Evolutionary conservation across 2,888 invertebrate species (phyloP), one percentile per base, ranked within the genome.

Genomic region (Quadroppia sp.): DNA sequence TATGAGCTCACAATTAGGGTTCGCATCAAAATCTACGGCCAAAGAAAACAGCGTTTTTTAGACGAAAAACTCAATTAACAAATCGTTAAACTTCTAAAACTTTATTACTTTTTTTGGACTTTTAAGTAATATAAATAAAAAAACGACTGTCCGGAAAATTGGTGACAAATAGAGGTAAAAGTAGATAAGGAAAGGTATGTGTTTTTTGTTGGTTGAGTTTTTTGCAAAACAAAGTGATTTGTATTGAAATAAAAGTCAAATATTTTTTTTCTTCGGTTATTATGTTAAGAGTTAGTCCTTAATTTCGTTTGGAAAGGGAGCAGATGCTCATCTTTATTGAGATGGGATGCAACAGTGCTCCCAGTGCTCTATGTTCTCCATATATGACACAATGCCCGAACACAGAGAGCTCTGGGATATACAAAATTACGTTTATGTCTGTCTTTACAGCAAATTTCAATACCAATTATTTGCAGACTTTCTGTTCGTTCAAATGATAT

Each of bases 351-450:
- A 36, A 9, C 36, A 36, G 36, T 36, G 23, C 53, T 23, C 23
- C 53, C 56, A 0, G 56, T 56, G 56, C 28, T 13, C 30, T 2
- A 30, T 56, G 56, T 15, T 13, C 30, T 2, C 64, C 64, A 64
- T 64, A 64, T 64, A 64, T 64, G 40, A 64, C 40, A 64, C 64
- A 64, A 64, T 64, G 36, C 64, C 64, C 32, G 28, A 64, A 30
- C 4, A 64, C 30, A 7, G 30, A 36, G 23, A 40, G 23, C n/a
- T 64, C 32, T 61, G n/a, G n/a, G n/a, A 61, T 61, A 32, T 32
- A 17, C 36, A 64, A 64, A 64, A 40, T 64, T 61, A 64, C 64
- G 36, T 40, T 36, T 64, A 20, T 20, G 64, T 64, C 64, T 64
- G 64, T 30, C 32, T 64, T 28, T 15, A 64, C 64, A 64, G 40